phyloP scores from a whole-genome alignment of 2,113 vertebrate species.

The Gavialis gangeticus region DNA sequence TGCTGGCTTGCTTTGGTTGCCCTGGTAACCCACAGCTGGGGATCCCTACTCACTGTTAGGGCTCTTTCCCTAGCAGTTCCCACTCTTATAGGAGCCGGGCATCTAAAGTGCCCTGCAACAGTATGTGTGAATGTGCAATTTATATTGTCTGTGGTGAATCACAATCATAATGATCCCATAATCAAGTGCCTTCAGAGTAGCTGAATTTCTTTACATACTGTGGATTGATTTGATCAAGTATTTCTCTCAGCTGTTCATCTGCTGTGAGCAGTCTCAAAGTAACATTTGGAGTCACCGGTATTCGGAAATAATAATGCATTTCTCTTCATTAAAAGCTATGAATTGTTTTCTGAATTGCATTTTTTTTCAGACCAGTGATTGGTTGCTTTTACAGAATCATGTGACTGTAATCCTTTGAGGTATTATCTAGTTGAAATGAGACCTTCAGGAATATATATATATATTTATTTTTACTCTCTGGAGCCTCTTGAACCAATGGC shows the following conservation, averaged over 20 bases:
- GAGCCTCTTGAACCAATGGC: neutral
- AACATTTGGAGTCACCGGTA: neutral
- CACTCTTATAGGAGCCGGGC: no score
- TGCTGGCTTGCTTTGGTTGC: no score
- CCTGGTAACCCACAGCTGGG: no score
- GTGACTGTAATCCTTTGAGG: constrained; percentile 2
- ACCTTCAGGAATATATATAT: constrained; percentile 33
- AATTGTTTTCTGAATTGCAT: neutral
- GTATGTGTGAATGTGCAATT: neutral
- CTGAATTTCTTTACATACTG: neutral
- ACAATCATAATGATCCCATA: neutral
- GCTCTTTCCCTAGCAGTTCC: no score
- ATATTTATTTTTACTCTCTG: constrained; percentile 32
- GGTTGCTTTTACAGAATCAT: constrained; percentile 26
- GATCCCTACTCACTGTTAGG: no score
- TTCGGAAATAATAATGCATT: neutral
- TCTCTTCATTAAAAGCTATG: neutral
- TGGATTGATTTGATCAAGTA: neutral
- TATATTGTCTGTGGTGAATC: neutral
- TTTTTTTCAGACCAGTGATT: neutral
- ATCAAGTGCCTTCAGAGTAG: neutral
- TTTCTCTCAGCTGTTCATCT: neutral
- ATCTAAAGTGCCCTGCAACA: no score
- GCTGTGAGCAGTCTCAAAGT: neutral
- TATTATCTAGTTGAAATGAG: constrained; percentile 16